A percentile compares a stretch with the other conserved stretches of the same genome.
Conservation (phyloP, 2,113 vertebrate species). For the Eubucco bourcierii region DNA sequence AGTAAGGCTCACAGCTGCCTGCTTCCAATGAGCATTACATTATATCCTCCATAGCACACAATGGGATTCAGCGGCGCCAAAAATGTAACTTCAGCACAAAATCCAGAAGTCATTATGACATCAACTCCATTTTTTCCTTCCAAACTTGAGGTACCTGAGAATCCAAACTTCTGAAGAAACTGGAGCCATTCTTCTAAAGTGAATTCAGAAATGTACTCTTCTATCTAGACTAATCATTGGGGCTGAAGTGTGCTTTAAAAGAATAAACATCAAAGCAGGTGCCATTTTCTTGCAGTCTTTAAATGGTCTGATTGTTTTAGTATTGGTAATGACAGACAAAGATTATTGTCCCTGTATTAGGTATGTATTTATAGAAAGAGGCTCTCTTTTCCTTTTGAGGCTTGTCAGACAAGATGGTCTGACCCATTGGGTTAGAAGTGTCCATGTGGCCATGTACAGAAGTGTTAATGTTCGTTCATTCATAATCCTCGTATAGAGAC, state of each 20-base stretch:
- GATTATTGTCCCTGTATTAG: not conserved
- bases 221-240: not conserved
- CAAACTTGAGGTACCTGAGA: not conserved
- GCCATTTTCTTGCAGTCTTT: not conserved
- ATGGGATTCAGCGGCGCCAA: constrained; percentile 64
- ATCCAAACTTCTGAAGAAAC: constrained; percentile 21
- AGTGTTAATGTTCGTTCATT: not conserved
- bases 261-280: not conserved
- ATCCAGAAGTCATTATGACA: constrained; percentile 60
- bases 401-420: not conserved
- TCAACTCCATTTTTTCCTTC: constrained; percentile 33
- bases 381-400: not conserved
- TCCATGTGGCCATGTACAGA: not conserved
- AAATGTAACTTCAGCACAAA: constrained; percentile 74
- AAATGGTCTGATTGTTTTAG: not conserved
- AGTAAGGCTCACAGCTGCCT: constrained; percentile 68
- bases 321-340: not conserved
- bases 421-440: not conserved
- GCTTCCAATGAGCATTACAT: constrained; percentile 65
- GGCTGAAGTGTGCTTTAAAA: not conserved
- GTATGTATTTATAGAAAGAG: not conserved
- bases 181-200: not conserved
- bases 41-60: constrained; percentile 57
- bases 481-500: not conserved
- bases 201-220: not conserved